These are phyloP conservation scores for Zonitis immaculata DNA, from an alignment of 2,888 invertebrate species.

Conservation along the genomic window DNA sequence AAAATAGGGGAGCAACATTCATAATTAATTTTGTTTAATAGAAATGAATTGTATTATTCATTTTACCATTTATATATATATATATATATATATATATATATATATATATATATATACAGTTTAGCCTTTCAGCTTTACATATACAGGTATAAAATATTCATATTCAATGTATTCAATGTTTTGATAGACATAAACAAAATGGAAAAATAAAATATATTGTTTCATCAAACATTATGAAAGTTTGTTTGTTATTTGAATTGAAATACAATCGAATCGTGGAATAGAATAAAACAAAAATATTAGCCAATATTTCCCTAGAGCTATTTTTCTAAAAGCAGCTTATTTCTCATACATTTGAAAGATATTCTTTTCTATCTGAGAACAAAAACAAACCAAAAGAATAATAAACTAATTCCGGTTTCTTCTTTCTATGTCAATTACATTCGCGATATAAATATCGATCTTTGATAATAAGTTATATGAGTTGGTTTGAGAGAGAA, in stretches of 20 bases:
- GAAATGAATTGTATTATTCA: slow-evolving; percentile 6
- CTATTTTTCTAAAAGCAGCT: slow-evolving; percentile 1
- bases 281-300: slow-evolving; percentile 9
- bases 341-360: no score
- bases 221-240: background rate
- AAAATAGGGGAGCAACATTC: background rate
- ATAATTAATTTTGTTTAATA: slow-evolving; percentile 11
- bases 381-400: no score
- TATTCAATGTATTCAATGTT: background rate
- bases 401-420: no score
- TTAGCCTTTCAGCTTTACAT: no score
- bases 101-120: no score
- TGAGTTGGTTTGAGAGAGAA: no score
- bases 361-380: no score
- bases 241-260: background rate
- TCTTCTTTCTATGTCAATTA: no score
- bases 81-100: no score
- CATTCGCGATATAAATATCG: no score
- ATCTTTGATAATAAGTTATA: no score
- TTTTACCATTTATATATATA: background rate
- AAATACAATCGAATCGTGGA: slow-evolving; percentile 4
- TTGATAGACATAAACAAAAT: background rate
- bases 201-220: background rate
- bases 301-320: slow-evolving; percentile 1
- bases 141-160: no score